Conservation (phyloP, 2,888 invertebrate species). For the Phyllotreta striolata region DNA sequence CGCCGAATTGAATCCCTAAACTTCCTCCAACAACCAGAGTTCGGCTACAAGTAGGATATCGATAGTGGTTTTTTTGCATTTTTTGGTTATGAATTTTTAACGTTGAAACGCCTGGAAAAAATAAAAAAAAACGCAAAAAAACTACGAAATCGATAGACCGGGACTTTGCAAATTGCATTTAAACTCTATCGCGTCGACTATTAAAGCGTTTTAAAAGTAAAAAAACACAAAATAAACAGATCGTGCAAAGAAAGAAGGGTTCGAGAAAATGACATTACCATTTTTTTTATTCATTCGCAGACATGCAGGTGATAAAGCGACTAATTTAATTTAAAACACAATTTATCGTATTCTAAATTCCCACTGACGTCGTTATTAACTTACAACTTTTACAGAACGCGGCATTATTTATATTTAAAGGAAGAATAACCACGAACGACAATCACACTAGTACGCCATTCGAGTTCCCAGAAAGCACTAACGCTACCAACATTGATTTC, state of each 20-base stretch:
- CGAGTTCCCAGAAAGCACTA: slow-evolving; percentile 56
- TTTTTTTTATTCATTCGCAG: slow-evolving; percentile 54
- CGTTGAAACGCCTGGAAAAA: slow-evolving; percentile 47
- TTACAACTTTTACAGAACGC: slow-evolving; percentile 60
- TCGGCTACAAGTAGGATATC: slow-evolving; percentile 39
- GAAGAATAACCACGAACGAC: slow-evolving; percentile 38
- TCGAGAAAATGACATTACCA: slow-evolving; percentile 59
- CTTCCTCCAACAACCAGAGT: slow-evolving; percentile 29
- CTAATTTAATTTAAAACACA: slow-evolving; percentile 40
- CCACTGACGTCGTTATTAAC: slow-evolving; percentile 48
- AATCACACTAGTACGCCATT: slow-evolving; percentile 58
- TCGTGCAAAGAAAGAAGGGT: slow-evolving; percentile 47
- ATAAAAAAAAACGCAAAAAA: slow-evolving; percentile 44
- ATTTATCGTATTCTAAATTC: slow-evolving; percentile 41
- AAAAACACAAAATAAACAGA: slow-evolving; percentile 55
- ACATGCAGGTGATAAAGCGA: slow-evolving; percentile 51
- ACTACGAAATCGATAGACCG: slow-evolving; percentile 35
- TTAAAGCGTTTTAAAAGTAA: slow-evolving; percentile 42
- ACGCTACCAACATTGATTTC: slow-evolving; percentile 62
- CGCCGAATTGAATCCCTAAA: slow-evolving; percentile 32
- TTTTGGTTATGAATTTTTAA: slow-evolving; percentile 64
- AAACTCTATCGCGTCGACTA: slow-evolving; percentile 30
- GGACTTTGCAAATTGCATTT: slow-evolving; percentile 21
- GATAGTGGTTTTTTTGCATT: slow-evolving; percentile 53
- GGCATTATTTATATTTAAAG: slow-evolving; percentile 57